Evolutionary conservation across 1,140 invertebrate genomes (phyloP), one percentile per base, ranked within the genome.

Genomic region (Drosophila melanogaster): DNA sequence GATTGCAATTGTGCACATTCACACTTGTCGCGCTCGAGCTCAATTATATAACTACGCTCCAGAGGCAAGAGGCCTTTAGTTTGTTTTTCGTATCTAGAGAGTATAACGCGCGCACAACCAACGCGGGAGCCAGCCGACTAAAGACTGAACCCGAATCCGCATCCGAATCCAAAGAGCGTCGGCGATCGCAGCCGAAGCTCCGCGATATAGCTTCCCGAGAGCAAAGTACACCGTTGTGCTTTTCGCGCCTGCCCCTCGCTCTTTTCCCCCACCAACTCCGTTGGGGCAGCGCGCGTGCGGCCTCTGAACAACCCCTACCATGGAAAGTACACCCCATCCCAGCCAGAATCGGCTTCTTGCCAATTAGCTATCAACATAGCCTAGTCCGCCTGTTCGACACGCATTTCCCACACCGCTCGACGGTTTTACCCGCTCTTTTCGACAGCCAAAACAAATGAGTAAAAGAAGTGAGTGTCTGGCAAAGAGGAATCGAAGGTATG

Each of bases 101-200:
- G 22, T 56, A 55, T 50, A 54, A 89, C 66, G 84, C 83, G 83
- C 79, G 72, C 76, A 87, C 83, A 89, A 89, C 90, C 81, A 69
- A 76, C 79, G 79, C 90, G 78, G 81, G 85, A 91, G 90, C 85
- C 90, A 91, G 81, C 76, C 80, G 90, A 71, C 72, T 62, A 69
- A 83, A 86, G 81, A 91, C 90, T 91, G 70, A 85, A 67, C 26
- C 49, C 26, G 78, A 85, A 64, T 37, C 24, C 14, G 22, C 6
- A 35, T 37, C 14, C 24, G 22, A 22, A 30, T 30, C 30, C 53
- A 35, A 22, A 56, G 66, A 57, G 66, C 46, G 24, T 35, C 30
- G 54, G 19, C 65, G 83, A 87, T 78, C 83, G 67, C 43, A 35
- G 53, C 49, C 67, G 64, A 58, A 49, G 61, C 71, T 57, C 61